These are phyloP conservation scores for Hesperia comma DNA, from an alignment of 2,888 invertebrate species.

Conservation along the genomic window DNA sequence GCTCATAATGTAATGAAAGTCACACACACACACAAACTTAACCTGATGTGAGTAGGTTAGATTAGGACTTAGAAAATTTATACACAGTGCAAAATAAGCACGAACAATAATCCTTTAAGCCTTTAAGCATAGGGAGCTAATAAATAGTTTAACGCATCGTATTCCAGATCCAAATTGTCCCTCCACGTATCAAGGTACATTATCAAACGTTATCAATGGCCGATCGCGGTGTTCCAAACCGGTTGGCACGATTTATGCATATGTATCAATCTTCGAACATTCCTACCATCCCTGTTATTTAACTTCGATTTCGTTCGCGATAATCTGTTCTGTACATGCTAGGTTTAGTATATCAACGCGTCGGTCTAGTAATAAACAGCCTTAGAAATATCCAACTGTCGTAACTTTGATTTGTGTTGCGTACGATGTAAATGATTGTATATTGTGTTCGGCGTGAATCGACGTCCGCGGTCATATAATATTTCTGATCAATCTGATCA, in stretches of 20 bases:
- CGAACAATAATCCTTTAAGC: too few relatives aligned
- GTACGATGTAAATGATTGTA: constrained; percentile 27
- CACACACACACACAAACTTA: too few relatives aligned
- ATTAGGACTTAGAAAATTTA: too few relatives aligned
- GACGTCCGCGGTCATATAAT: constrained; percentile 3
- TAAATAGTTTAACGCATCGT: too few relatives aligned
- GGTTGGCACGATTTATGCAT: constrained; percentile 29
- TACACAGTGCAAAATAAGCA: too few relatives aligned
- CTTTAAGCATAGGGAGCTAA: too few relatives aligned
- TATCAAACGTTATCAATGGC: constrained; percentile 16
- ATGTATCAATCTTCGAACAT: constrained; percentile 20
- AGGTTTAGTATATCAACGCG: constrained; percentile 13
- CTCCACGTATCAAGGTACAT: background rate
- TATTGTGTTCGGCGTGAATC: constrained; percentile 26
- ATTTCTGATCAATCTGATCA: too few relatives aligned
- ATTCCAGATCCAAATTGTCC: background rate
- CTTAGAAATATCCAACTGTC: constrained; percentile 24
- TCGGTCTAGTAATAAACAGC: constrained; percentile 21
- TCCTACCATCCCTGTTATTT: constrained; percentile 4
- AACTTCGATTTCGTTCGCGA: constrained; percentile 12
- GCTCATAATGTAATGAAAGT: too few relatives aligned
- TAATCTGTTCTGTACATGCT: constrained; percentile 1
- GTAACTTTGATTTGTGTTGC: constrained; percentile 29
- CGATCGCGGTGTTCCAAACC: constrained; percentile 5
- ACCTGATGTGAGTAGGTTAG: too few relatives aligned